Evolutionary conservation across 2,797 vertebrate genomes (phyloP).

Genomic region (Karalla daura): DNA sequence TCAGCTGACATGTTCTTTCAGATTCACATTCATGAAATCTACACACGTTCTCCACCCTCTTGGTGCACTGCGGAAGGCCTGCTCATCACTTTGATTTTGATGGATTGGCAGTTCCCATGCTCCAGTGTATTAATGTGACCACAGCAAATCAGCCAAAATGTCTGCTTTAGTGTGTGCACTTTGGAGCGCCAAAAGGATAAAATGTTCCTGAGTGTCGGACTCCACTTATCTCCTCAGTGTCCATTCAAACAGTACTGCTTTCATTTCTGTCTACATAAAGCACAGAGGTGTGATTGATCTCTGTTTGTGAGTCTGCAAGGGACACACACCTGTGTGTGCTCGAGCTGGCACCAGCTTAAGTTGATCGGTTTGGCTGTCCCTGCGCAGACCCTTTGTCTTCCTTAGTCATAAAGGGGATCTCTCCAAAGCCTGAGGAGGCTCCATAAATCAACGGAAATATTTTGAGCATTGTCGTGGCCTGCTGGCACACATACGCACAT

Average conservation of each 20-base stretch:
- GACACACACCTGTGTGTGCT: conserved; percentile 31
- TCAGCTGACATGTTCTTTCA: background rate
- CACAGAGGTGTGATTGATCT: conserved; percentile 14
- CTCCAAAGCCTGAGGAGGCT: conserved; percentile 69
- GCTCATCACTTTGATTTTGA: background rate
- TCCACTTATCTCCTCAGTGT: conserved; percentile 6
- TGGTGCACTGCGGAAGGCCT: background rate
- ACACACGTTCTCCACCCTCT: background rate
- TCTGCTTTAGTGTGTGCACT: conserved; percentile 1
- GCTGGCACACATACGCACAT: too few species aligned
- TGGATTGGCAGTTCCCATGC: background rate
- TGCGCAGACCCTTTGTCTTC: conserved; percentile 51
- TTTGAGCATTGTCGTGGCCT: conserved; percentile 64
- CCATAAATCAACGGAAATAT: conserved; percentile 75
- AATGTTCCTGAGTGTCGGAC: conserved; percentile 33
- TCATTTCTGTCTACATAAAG: background rate
- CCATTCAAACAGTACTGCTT: conserved; percentile 6
- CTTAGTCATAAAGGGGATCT: conserved; percentile 72
- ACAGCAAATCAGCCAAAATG: conserved; percentile 13
- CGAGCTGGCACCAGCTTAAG: conserved; percentile 58
- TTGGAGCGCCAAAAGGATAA: conserved; percentile 31
- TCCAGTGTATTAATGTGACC: background rate
- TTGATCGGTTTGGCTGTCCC: conserved; percentile 69
- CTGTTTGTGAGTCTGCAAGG: conserved; percentile 9
- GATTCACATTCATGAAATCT: background rate